Evolutionary conservation across 1,140 invertebrate genomes (phyloP).

Genomic region (Euura lappo): DNA sequence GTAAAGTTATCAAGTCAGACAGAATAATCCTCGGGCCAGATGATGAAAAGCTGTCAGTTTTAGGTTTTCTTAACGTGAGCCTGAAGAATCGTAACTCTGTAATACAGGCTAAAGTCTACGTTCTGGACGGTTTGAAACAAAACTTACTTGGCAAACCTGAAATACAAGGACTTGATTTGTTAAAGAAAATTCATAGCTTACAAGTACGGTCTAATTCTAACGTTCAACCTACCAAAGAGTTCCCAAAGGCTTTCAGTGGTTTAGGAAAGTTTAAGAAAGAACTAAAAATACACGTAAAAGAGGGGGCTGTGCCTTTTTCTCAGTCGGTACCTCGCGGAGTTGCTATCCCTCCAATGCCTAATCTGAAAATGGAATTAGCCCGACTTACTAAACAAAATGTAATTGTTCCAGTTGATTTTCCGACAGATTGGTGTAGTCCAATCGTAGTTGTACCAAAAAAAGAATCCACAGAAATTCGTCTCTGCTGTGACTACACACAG

Average conservation of each 20-base stretch:
- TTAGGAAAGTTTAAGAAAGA: slow-evolving; percentile 8
- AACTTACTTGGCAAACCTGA: too few species aligned
- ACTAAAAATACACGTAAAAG: slow-evolving; percentile 8
- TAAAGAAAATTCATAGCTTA: too few species aligned
- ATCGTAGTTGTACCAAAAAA: slow-evolving; percentile 19
- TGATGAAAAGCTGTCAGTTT: too few species aligned
- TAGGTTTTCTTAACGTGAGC: too few species aligned
- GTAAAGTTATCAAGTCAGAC: too few species aligned
- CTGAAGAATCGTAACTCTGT: too few species aligned
- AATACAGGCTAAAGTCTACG: too few species aligned
- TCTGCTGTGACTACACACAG: slow-evolving; percentile 40
- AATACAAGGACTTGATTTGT: too few species aligned
- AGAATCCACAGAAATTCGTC: slow-evolving; percentile 43
- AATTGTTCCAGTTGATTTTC: slow-evolving; percentile 38
- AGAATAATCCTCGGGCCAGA: too few species aligned
- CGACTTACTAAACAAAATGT: slow-evolving; percentile 28
- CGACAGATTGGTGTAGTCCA: slow-evolving; percentile 29
- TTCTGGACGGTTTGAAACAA: too few species aligned
- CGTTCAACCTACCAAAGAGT: background rate
- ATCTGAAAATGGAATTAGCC: slow-evolving; percentile 22
- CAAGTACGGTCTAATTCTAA: background rate
- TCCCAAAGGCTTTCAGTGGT: background rate
- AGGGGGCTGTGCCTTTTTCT: slow-evolving; percentile 27
- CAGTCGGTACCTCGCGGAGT: slow-evolving; percentile 31
- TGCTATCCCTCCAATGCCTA: slow-evolving; percentile 35